These are phyloP conservation scores for Tiaroga cobitis DNA, from an alignment of 2,797 vertebrate species.

Conservation along the genomic window DNA sequence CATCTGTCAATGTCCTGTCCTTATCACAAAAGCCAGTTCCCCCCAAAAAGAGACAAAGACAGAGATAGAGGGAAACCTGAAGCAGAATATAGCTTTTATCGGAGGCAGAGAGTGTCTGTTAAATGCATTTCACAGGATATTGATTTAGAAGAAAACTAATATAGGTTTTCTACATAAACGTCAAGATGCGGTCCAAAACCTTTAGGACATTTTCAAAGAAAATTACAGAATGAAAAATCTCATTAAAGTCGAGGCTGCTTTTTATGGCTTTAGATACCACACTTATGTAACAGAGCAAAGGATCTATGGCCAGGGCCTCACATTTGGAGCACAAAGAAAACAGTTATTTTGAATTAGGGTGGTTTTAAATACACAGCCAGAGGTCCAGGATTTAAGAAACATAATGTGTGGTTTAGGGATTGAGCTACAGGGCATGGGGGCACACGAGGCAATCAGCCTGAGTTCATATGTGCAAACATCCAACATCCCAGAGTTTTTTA, in stretches of 20 bases:
- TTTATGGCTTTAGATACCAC: slow-evolving; percentile 29
- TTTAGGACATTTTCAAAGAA: slow-evolving; percentile 22
- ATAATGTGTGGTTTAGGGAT: slow-evolving; percentile 22
- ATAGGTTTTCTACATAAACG: slow-evolving; percentile 16
- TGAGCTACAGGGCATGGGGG: slow-evolving; percentile 21
- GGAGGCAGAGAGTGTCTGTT: slow-evolving; percentile 39
- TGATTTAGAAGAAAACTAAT: slow-evolving; percentile 34
- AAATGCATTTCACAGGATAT: slow-evolving; percentile 35
- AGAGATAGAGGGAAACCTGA: slow-evolving; percentile 17
- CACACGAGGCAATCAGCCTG: slow-evolving; percentile 36
- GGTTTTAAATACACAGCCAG: slow-evolving; percentile 20
- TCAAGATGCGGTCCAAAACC: slow-evolving; percentile 2
- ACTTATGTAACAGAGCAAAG: slow-evolving; percentile 1
- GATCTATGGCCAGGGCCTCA: background rate
- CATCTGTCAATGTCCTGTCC: slow-evolving; percentile 21
- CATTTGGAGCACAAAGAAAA: background rate
- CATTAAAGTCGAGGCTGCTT: slow-evolving; percentile 12
- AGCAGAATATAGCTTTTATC: slow-evolving; percentile 35
- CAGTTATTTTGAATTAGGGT: background rate
- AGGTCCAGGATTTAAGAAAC: slow-evolving; percentile 1
- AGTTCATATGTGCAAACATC: slow-evolving; percentile 53
- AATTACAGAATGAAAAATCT: slow-evolving; percentile 9
- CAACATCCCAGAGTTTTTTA: slow-evolving; percentile 39
- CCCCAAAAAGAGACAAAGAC: background rate
- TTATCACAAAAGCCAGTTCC: slow-evolving; percentile 30